A percentile compares a stretch with the other conserved stretches of the same genome.
phyloP scores from a whole-genome alignment of 2,888 invertebrate species.

The Tyria jacobaeae region DNA sequence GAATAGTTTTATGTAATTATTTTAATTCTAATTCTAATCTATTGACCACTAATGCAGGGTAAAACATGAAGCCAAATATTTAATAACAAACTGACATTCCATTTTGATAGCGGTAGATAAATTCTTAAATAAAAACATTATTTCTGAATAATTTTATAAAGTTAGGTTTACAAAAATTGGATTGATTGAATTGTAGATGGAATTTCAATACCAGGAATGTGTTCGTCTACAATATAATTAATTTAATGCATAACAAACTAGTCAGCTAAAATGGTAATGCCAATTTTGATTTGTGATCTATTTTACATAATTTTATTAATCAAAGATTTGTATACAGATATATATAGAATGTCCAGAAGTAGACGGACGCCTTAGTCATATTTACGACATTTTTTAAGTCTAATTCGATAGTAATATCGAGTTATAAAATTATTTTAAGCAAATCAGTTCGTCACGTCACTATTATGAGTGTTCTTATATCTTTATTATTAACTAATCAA shows the following conservation, averaged over 20 bases:
- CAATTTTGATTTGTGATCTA: slow-evolving; percentile 46
- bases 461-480: slow-evolving; percentile 17
- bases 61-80: background rate
- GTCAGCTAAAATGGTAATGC: slow-evolving; percentile 26
- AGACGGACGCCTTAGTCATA: slow-evolving; percentile 23
- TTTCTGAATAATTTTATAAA: too few relatives aligned
- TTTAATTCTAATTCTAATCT: background rate
- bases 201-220: slow-evolving; percentile 45
- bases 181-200: slow-evolving; percentile 48
- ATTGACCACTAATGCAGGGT: background rate
- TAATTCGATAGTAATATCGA: slow-evolving; percentile 22
- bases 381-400: slow-evolving; percentile 30
- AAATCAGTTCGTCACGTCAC: slow-evolving; percentile 28
- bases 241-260: slow-evolving; percentile 40
- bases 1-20: too few relatives aligned
- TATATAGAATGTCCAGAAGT: slow-evolving; percentile 20
- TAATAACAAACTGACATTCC: background rate
- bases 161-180: slow-evolving; percentile 29
- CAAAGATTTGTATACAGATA: slow-evolving; percentile 46
- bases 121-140: slow-evolving; percentile 30
- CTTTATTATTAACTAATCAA: slow-evolving; percentile 38
- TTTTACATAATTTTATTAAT: slow-evolving; percentile 49
- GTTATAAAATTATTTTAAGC: slow-evolving; percentile 32
- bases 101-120: slow-evolving; percentile 19
- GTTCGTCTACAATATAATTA: slow-evolving; percentile 42